Evolutionary conservation across 2,888 invertebrate genomes (phyloP).

Genomic region (Rotaria macrura): DNA sequence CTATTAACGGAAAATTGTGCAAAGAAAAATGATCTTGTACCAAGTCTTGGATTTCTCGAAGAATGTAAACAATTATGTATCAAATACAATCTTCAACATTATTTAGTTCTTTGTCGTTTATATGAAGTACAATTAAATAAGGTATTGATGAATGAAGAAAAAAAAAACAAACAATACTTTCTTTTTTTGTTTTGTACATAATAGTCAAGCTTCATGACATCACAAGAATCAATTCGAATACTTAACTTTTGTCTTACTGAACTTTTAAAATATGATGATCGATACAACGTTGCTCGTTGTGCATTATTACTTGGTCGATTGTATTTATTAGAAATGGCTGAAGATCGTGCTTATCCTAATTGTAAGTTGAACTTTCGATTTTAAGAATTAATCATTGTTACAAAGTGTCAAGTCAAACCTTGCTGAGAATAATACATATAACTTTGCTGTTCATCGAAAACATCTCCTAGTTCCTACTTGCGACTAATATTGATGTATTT

Average conservation of each 20-base stretch:
- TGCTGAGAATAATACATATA: too few species aligned
- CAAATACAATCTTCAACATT: not conserved
- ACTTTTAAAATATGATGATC: slow-evolving; percentile 10
- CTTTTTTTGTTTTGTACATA: not conserved
- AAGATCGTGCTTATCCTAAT: not conserved
- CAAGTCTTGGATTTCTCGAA: slow-evolving; percentile 1
- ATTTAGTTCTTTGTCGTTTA: not conserved
- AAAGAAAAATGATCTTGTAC: slow-evolving; percentile 11
- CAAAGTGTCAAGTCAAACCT: too few species aligned
- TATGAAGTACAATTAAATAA: slow-evolving; percentile 20
- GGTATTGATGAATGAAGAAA: not conserved
- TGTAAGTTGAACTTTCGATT: not conserved
- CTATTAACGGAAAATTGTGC: slow-evolving; percentile 18
- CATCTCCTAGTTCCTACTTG: too few species aligned
- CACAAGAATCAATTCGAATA: not conserved
- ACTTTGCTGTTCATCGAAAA: too few species aligned
- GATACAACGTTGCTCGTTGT: not conserved
- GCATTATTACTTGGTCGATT: not conserved
- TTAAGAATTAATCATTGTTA: too few species aligned
- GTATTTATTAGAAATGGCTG: not conserved
- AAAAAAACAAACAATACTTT: not conserved
- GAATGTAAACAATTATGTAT: slow-evolving; percentile 16
- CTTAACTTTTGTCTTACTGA: not conserved
- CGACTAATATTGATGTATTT: too few species aligned
- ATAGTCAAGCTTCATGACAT: not conserved